These are phyloP conservation scores for Arctocebus calabarensis DNA, from an alignment of 2,797 vertebrate species.

Conservation along the genomic window DNA sequence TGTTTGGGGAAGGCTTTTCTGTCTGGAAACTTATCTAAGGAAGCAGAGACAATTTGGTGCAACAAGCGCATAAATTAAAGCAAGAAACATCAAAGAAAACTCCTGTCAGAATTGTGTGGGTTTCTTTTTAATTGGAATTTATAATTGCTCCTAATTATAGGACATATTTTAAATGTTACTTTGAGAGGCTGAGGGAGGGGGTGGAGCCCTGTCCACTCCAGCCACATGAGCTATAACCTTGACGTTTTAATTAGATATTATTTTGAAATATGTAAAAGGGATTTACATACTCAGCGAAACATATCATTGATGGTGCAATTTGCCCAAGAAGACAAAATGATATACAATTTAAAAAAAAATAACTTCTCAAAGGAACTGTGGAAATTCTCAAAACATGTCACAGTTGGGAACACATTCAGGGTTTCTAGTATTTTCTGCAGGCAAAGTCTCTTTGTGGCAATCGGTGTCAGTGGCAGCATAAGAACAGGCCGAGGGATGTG, in stretches of 20 bases:
- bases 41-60: conserved; percentile 52
- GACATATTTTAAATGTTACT: conserved; percentile 76
- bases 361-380: neutral
- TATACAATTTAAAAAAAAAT: conserved; percentile 46
- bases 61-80: conserved; percentile 62
- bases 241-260: conserved; percentile 81
- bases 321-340: conserved; percentile 54
- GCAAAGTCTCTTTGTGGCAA: neutral
- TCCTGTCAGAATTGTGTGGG: conserved; percentile 57
- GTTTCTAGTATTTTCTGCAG: neutral
- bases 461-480: neutral
- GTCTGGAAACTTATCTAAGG: conserved; percentile 16
- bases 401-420: neutral
- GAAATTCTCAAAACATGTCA: neutral
- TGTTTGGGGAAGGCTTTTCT: neutral
- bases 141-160: conserved; percentile 83
- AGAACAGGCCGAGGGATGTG: neutral
- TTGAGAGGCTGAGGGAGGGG: conserved; percentile 59
- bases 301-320: conserved; percentile 35
- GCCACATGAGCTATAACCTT: conserved; percentile 73
- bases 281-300: conserved; percentile 52
- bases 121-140: conserved; percentile 79
- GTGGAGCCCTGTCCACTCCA: conserved; percentile 73
- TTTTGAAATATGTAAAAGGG: conserved; percentile 77
- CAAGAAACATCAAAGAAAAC: conserved; percentile 73